phyloP scores from a whole-genome alignment of 2,888 invertebrate species.

The Cybosia mesomella region DNA sequence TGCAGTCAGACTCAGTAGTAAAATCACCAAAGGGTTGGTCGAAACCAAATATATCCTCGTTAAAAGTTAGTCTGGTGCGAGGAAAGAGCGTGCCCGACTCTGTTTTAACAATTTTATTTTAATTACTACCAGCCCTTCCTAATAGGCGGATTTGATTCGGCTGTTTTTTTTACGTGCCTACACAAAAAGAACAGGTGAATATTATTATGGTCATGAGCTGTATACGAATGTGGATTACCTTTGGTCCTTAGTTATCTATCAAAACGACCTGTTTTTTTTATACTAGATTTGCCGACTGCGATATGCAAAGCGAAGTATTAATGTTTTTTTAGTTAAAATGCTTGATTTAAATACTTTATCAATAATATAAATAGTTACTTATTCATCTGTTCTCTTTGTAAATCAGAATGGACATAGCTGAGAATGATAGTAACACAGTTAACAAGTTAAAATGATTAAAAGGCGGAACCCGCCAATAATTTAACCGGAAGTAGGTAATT shows the following conservation, averaged over 20 bases:
- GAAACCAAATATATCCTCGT: slow-evolving; percentile 87
- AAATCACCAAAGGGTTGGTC: slow-evolving; percentile 86
- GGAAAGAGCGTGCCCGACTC: slow-evolving; percentile 64
- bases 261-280: not conserved
- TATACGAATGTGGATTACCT: slow-evolving; percentile 9
- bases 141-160: slow-evolving; percentile 78
- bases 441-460: too few relatives aligned
- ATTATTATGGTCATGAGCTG: slow-evolving; percentile 30
- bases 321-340: too few relatives aligned
- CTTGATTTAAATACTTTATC: too few relatives aligned
- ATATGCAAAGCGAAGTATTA: too few relatives aligned
- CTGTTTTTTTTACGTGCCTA: slow-evolving; percentile 58
- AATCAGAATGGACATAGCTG: too few relatives aligned
- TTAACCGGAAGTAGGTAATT: too few relatives aligned
- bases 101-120: slow-evolving; percentile 86
- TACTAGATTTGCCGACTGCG: too few relatives aligned
- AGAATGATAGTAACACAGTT: too few relatives aligned
- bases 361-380: too few relatives aligned
- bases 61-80: slow-evolving; percentile 82
- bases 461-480: too few relatives aligned
- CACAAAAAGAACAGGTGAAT: slow-evolving; percentile 35
- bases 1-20: slow-evolving; percentile 84
- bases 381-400: too few relatives aligned
- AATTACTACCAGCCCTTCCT: slow-evolving; percentile 81
- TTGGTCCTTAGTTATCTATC: slow-evolving; percentile 13